phyloP scores from a whole-genome alignment of 2,113 vertebrate genomes.

The Scortum barcoo region DNA sequence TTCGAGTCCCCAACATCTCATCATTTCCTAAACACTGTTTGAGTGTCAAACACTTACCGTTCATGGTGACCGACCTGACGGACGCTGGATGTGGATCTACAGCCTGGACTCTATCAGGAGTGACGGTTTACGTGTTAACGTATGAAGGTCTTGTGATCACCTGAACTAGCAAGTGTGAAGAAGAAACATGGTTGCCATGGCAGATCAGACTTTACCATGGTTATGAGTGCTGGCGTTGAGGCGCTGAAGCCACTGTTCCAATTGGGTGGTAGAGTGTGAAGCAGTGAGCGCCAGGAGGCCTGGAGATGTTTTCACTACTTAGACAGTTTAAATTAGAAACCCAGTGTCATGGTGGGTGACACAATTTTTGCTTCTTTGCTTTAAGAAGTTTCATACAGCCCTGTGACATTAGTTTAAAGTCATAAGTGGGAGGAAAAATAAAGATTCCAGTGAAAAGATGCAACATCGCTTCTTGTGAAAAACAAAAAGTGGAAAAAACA shows the following conservation, averaged over 20 bases:
- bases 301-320: slow-evolving; percentile 3
- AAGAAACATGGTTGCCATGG: slow-evolving; percentile 68
- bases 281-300: slow-evolving; percentile 20
- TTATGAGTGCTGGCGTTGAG: slow-evolving; percentile 41
- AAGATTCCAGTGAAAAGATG: slow-evolving; percentile 17
- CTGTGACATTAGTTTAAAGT: not conserved
- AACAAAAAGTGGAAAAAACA: not conserved
- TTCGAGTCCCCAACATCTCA: not conserved
- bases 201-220: slow-evolving; percentile 40
- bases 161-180: slow-evolving; percentile 56
- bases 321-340: not conserved
- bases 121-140: not conserved
- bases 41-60: slow-evolving; percentile 42
- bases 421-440: not conserved
- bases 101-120: not conserved
- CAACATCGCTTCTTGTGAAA: not conserved
- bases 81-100: not conserved
- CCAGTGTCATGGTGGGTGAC: not conserved
- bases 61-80: slow-evolving; percentile 40
- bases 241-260: slow-evolving; percentile 60
- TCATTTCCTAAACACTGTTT: rapidly evolving
- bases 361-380: not conserved
- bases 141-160: slow-evolving; percentile 34
- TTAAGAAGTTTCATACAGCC: not conserved
- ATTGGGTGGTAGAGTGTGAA: slow-evolving; percentile 43